Evolutionary conservation across 2,888 invertebrate species (phyloP), one percentile per base, ranked within the genome.

Genomic region (Lasioglossum figueresi): DNA sequence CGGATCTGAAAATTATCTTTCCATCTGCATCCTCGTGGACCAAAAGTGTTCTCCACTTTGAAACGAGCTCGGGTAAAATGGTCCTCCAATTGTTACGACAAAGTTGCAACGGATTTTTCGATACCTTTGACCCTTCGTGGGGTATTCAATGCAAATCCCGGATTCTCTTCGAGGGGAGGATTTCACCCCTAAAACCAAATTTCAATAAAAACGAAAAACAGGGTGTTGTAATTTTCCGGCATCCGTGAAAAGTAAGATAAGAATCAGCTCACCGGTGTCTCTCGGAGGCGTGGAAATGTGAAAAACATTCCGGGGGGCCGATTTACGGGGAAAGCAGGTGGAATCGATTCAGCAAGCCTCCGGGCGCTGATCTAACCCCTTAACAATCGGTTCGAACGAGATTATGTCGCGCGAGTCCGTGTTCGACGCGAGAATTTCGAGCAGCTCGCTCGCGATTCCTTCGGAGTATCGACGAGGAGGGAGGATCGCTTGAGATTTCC

Each of bases 401-500:
- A 85, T 85, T 56, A 84, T 72, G 68, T 68, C 68, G 37, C 68
- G 68, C 68, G 10, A 37, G 68, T 23, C 48, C 4, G 45, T 31
- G 45, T 43, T 37, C 79, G 82, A 31, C 52, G 37, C 14, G 63
- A 73, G 84, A 75, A 84, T 84, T 79, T 76, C 82, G 79, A 83
- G 40, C 73, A 43, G 73, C n/a, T 70, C n/a, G 37, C 2, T 40
- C n/a, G 73, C 74, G 71, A 84, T 68, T 70, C 59, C 43, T 31
- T 27, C 43, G 68, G 10, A 23, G 48, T 16, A n/a, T 70, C 59
- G 80, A 6, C 16, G 34, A 45, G 40, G 37, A 59, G 59, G 59
- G 23, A 34, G 43, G 34, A 40, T 56, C 73, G n/a, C 75, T 40
- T 77, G 74, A 76, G 79, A 82, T 86, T 86, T 86, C 80, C 86